Percentiles rank a stretch among this genome's conserved stretches.
phyloP scores from a whole-genome alignment of 1,140 invertebrate genomes.

The Drosophila rhopaloa region DNA sequence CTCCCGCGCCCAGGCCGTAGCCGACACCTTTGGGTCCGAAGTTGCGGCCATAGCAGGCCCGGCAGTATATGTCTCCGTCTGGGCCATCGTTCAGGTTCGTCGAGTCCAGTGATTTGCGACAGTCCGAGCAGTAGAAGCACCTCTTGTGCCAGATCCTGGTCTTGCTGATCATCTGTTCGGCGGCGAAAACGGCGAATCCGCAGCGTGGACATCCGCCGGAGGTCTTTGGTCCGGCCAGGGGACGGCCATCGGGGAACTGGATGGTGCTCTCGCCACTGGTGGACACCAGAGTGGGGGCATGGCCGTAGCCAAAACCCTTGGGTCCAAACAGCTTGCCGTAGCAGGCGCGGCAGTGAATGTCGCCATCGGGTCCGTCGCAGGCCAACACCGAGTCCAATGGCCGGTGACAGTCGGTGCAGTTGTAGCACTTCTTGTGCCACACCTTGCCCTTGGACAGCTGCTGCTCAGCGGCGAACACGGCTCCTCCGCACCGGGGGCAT shows the following conservation, averaged over 20 bases:
- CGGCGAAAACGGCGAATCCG: constrained; percentile 95
- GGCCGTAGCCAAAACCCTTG: constrained; percentile 95
- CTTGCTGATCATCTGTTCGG: constrained; percentile 97
- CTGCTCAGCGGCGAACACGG: constrained; percentile 97
- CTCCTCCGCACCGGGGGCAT: constrained; percentile 95
- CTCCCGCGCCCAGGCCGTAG: constrained; percentile 94
- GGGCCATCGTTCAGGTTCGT: constrained; percentile 96
- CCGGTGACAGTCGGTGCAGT: constrained; percentile 95
- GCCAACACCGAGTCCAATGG: constrained; percentile 96
- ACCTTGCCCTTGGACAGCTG: constrained; percentile 96
- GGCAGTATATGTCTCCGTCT: constrained; percentile 97
- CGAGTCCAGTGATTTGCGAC: constrained; percentile 95
- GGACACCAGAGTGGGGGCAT: constrained; percentile 93
- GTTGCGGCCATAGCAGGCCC: constrained; percentile 95
- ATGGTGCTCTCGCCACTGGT: constrained; percentile 90
- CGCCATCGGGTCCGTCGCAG: constrained; percentile 94
- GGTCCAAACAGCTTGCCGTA: constrained; percentile 96
- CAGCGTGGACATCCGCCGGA: constrained; percentile 91
- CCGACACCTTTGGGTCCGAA: constrained; percentile 98
- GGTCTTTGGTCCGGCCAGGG: constrained; percentile 86
- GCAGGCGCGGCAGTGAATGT: constrained; percentile 95
- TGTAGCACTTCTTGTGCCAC: constrained; percentile 98
- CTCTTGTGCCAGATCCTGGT: constrained; percentile 97
- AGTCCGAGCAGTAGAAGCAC: constrained; percentile 97
- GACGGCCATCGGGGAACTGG: constrained; percentile 87